Base-by-base conservation (phyloP, 2,888 invertebrate genomes). In the Bimastos eiseni region DNA sequence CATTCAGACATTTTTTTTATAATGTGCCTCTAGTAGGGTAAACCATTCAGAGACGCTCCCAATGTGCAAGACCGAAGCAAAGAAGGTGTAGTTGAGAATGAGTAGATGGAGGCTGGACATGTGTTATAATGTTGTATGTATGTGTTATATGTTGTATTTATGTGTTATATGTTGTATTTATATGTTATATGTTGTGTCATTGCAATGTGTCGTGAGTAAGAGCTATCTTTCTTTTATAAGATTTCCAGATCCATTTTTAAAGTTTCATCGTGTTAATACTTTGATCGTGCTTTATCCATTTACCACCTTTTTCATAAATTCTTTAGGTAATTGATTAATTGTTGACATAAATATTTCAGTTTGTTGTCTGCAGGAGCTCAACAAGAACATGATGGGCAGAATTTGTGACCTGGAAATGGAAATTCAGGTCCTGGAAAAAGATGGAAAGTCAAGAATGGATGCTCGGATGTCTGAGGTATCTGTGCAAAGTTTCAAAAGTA, bases 351-450 rank as follows among this genome's bases (percentile, higher is more conserved):
- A n/a, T 70, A 8, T 70, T 70, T 70, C 13, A n/a, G 70, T 70
- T 70, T 70, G 55, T 30, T 55, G 30, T 70, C n/a, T 70, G 89
- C 95, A 97, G 96, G 97, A 97, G 94, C 96, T 97, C 91, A 98
- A 98, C 95, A 96, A 97, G 93, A 97, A 97, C 93, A 95, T 98
- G 92, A 97, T 97, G 95, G 97, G 97, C 91, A 96, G 98, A 91
- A 97, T 97, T 88, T 97, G 97, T n/a, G 98, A 98, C 95, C 95
- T 98, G 93, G 98, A 98, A 94, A 98, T 98, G 94, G 98, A 98
- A 96, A 98, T 98, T 92, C 97, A 97, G 95, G 97, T 97, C 91
- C 96, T 99, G 92, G 98, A 98, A 92, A 97, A 97, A 93, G 98
- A 98, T 86, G 86, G 86, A 86, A 86, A 86, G 86, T 86, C 86